Base-by-base conservation (phyloP, 2,888 invertebrate genomes). In the Plagiodera versicolora region DNA sequence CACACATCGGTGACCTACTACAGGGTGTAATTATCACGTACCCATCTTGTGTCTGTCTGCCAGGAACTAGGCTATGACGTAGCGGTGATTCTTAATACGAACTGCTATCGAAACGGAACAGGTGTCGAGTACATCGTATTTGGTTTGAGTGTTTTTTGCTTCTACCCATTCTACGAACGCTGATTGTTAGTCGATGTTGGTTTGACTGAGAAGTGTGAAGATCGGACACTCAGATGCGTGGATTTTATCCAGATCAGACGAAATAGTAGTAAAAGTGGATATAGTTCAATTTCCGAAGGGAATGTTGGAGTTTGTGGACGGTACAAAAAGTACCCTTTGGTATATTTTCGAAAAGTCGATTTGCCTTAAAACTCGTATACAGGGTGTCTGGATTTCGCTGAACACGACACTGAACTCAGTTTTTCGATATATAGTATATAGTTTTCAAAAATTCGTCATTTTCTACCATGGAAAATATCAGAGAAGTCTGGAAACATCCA, bases 1-100 rank as follows among this genome's bases (percentile, higher is more conserved):
- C 39, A 39, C 39, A 39, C 39, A 39, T 6, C 39, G 39, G 14
- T 39, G 39, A 39, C 39, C 39, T 14, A 39, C 39, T 39, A 39
- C 39, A 39, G 14, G 39, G 39, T 14, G 39, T n/a, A 10, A 39
- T 4, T 10, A 14, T 14, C 39, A 14, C 3, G 10, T 11, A 11
- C 11, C 8, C 32, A 10, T 14, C 48, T 24, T 48, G 14, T n/a
- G n/a, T n/a, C 16, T 49, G 52, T 48, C 56, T 49, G 56, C 45
- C 52, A 32, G 53, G 56, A 63, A 66, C 63, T 63, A 59, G 66
- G 61, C 59, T 64, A 61, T 66, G 64, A 61, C 63, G 63, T 66
- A 66, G 63, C 63, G 63, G 66, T 61, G 63, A 63, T 66, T 64
- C 39, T n/a, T 39, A 14, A 14, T 63, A 66, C 66, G 49, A 63